These are phyloP conservation scores for Gallinago solitaria DNA, from an alignment of 2,797 vertebrate genomes.

Conservation along the genomic window DNA sequence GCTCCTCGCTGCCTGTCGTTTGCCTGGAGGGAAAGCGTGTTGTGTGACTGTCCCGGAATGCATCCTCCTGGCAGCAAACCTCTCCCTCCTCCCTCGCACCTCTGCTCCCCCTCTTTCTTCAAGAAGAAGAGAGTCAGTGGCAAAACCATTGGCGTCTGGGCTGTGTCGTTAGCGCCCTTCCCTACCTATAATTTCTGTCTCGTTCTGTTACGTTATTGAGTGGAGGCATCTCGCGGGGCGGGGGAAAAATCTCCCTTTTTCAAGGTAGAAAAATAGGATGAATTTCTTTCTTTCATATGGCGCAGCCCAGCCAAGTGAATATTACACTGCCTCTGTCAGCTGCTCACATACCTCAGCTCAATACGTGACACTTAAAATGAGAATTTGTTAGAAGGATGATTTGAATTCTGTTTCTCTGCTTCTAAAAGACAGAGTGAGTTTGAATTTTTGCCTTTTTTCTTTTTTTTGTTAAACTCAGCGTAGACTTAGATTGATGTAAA, in stretches of 20 bases:
- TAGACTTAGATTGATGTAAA: background rate
- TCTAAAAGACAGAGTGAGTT: background rate
- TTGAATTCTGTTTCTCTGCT: background rate
- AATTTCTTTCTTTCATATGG: background rate
- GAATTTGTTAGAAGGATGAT: background rate
- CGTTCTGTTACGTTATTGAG: background rate
- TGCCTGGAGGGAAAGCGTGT: background rate
- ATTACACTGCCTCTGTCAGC: background rate
- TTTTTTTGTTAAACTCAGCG: background rate
- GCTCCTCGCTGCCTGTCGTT: background rate
- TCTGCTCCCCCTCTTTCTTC: background rate
- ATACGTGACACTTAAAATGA: conserved; percentile 3
- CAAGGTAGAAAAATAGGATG: background rate
- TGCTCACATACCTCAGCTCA: background rate
- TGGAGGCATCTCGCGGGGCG: background rate
- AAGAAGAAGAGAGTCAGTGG: background rate
- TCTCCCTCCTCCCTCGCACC: background rate
- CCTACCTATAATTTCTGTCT: fast-evolving
- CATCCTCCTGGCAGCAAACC: background rate
- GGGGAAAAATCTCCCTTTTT: background rate
- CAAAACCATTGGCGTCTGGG: fast-evolving
- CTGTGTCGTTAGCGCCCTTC: background rate
- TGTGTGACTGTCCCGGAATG: background rate
- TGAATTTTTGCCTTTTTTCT: background rate
- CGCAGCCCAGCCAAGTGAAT: background rate